Conservation (phyloP, 92 coral and sea anemone species). For the Virgularia gustaviana region DNA sequence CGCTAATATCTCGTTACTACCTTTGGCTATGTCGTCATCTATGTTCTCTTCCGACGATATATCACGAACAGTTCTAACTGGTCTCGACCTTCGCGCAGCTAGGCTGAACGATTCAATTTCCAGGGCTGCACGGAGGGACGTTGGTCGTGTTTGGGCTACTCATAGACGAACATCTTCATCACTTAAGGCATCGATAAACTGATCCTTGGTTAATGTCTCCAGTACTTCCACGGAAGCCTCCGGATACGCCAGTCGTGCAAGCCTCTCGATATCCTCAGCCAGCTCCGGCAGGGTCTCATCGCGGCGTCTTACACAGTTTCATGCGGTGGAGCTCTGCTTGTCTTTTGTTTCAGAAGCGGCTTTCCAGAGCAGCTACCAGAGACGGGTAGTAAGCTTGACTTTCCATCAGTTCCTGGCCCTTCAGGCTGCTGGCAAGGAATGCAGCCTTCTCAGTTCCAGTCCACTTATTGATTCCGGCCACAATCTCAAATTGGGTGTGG, state of each 20-base stretch:
- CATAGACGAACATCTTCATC: no score
- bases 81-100: background rate
- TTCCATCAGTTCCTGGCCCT: constrained; percentile 24
- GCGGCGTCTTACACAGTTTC: no score
- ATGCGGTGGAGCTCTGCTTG: background rate
- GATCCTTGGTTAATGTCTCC: no score
- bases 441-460: constrained; percentile 20
- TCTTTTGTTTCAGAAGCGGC: constrained; percentile 2
- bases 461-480: constrained; percentile 42
- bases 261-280: no score
- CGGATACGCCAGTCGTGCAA: no score
- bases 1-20: background rate
- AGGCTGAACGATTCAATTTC: constrained; percentile 5
- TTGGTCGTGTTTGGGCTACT: no score
- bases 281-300: no score
- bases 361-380: constrained; percentile 1
- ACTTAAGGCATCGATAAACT: no score
- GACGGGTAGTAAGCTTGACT: background rate
- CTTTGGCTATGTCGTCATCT: background rate
- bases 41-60: no score
- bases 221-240: no score
- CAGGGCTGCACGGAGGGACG: no score
- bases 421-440: constrained; percentile 35
- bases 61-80: background rate
- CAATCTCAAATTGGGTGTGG: constrained; percentile 51